Conservation (phyloP, 1,140 invertebrate species). For the Nylanderia fulva region DNA sequence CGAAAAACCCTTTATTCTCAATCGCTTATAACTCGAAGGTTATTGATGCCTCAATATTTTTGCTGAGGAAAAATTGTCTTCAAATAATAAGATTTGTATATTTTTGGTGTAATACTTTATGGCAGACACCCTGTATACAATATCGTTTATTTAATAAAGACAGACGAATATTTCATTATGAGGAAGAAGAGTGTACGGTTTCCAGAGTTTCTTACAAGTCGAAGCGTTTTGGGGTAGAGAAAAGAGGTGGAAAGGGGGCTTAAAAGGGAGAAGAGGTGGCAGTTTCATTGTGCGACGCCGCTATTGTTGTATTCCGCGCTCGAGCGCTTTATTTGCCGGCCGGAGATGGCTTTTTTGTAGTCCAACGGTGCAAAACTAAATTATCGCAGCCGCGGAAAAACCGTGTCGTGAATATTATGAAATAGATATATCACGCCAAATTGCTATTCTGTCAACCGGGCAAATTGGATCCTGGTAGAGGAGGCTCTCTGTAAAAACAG, state of each 20-base stretch:
- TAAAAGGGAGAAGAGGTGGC: background rate
- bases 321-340: constrained; percentile 59
- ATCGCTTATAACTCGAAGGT: no score
- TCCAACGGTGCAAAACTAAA: constrained; percentile 64
- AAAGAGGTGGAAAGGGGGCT: background rate
- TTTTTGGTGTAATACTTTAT: no score
- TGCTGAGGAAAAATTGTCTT: no score
- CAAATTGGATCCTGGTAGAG: constrained; percentile 55
- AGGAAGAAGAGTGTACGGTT: constrained; percentile 7
- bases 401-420: constrained; percentile 60
- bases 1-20: no score
- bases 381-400: constrained; percentile 62
- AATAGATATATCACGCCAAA: constrained; percentile 65
- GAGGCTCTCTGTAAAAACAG: constrained; percentile 46
- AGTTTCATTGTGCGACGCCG: constrained; percentile 44
- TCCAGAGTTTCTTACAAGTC: constrained; percentile 53
- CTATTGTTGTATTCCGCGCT: constrained; percentile 47
- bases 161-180: constrained; percentile 1
- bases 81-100: no score
- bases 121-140: no score
- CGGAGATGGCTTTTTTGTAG: constrained; percentile 59
- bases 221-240: constrained; percentile 27
- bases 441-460: constrained; percentile 61
- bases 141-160: background rate
- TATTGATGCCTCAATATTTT: no score